Base-by-base conservation (phyloP, 37 sponge, comb jelly and placozoan genomes). In the Hexactinellida sp. region DNA sequence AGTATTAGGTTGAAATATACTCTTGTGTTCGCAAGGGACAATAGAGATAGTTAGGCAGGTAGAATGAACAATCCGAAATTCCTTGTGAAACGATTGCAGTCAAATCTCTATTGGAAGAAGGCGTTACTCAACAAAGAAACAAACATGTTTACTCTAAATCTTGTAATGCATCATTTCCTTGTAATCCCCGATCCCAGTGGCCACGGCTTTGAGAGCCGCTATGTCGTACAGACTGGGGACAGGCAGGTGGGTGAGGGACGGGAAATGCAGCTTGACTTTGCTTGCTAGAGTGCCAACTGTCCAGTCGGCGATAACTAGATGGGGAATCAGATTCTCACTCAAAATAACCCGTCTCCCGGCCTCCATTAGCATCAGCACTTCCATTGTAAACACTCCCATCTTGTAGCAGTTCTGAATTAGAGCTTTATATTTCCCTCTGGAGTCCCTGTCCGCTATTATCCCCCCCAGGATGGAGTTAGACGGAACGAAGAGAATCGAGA, bases 161-260 rank as follows among this genome's bases (percentile, higher is more conserved):
- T 63, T 63, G 34, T 63, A 63, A 63, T 63, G 76, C 76, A 63
- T 63, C 76, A 63, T 63, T 63, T 63, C 76, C 13, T 63, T 63
- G 76, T 63, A 63, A 63, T 63, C 76, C 13, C 76, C 76, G 5
- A 63, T 25, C 3, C 76, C 76, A 7, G 13, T 25, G 5, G 25
- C 1, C 28, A 63, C 76, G 3, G 76, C 76, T 23, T 63, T 63
- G 76, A 63, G 3, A 10, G 76, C 76, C 5, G 30, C 76, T 63
- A 63, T 63, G 30, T 63, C 76, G 13, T 63, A 63, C 5, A 63
- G 34, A n/a, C 28, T 63, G 34, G 76, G 76, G 34, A 63, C 21
- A n/a, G 76, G 76, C 5, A 63, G 30, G 34, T 63, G 25, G 3
- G 76, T 23, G 28, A 63, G 5, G 3, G 76, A 63, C 3, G 28